Conservation (phyloP, 2,888 invertebrate genomes). For the Heliconius hortense region DNA sequence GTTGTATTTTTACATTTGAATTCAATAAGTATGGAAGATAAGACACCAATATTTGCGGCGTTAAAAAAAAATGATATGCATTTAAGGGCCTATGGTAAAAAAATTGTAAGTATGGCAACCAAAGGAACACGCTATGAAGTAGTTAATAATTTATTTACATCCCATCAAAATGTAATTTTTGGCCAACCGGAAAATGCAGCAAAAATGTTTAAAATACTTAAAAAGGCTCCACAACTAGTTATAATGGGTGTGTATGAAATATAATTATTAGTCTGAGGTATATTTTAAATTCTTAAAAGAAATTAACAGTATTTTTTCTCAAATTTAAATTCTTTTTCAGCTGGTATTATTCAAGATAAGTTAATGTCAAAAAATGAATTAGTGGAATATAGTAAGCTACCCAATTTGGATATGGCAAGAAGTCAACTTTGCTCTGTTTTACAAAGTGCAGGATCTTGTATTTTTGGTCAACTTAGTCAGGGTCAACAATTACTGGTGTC, state of each 20-base stretch:
- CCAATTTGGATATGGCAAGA: constrained; percentile 84
- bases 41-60: constrained; percentile 83
- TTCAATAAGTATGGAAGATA: constrained; percentile 84
- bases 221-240: constrained; percentile 86
- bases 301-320: constrained; percentile 43
- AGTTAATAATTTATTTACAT: constrained; percentile 84
- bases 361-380: constrained; percentile 87
- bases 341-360: constrained; percentile 87
- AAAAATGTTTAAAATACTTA: constrained; percentile 84
- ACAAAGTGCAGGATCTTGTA: constrained; percentile 83
- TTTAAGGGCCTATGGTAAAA: constrained; percentile 84
- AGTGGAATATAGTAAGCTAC: constrained; percentile 84
- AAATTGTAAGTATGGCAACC: constrained; percentile 85
- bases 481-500: constrained; percentile 86
- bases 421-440: constrained; percentile 86
- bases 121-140: constrained; percentile 85
- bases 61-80: constrained; percentile 86
- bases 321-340: constrained; percentile 65
- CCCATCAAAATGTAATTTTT: constrained; percentile 86
- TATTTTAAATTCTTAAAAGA: background rate
- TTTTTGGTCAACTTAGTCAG: constrained; percentile 85
- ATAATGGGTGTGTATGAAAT: constrained; percentile 82
- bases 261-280: background rate
- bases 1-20: constrained; percentile 88
- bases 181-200: constrained; percentile 84